Evolutionary conservation across 1,140 invertebrate species (phyloP), one percentile per base, ranked within the genome.

Genomic region (Drosophila varians): DNA sequence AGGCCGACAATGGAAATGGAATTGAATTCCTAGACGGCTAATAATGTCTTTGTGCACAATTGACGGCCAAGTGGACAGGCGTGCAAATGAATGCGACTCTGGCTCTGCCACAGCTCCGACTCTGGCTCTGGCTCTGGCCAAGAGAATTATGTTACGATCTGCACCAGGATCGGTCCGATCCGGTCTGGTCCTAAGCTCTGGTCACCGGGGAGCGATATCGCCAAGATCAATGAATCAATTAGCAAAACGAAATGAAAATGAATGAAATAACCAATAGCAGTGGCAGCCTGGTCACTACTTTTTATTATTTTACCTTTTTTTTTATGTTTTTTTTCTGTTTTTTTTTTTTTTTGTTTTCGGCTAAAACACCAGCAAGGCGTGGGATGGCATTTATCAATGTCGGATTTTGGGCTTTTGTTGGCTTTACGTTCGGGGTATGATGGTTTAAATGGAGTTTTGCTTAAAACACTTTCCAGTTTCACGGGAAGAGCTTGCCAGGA

Each of bases 211-310:
- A 54, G 53, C 40, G 45, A 74, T 82, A 87, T 87, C 82, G 74
- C 70, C 82, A 87, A 87, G 82, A 87, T 87, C 82, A 87, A 87
- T 87, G 82, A 87, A 87, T 87, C 82, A 87, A 87, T 87, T 87
- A 87, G 82, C 80, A 76, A 84, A 82, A 65, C 58, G 57, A 84
- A 84, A 84, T 84, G 80, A 71, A 83, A 84, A 84, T 82, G 77
- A 77, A 82, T 82, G 77, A 82, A 82, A 74, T 55, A 49, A 70
- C 54, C 57, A 71, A 58, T 55, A 26, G 69, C 68, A 45, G 18
- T 46, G 40, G 51, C 51, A 56, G 31, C 46, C 7, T 49, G 46
- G 28, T 16, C 42, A 48, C n/a, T 64, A 61, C 46, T 61, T 64
- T 38, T 38, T 38, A 42, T 42, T 61, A 21, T 31, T 31, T 21